These are phyloP conservation scores for Chaenocephalus aceratus DNA, from an alignment of 2,113 vertebrate species.

Conservation along the genomic window DNA sequence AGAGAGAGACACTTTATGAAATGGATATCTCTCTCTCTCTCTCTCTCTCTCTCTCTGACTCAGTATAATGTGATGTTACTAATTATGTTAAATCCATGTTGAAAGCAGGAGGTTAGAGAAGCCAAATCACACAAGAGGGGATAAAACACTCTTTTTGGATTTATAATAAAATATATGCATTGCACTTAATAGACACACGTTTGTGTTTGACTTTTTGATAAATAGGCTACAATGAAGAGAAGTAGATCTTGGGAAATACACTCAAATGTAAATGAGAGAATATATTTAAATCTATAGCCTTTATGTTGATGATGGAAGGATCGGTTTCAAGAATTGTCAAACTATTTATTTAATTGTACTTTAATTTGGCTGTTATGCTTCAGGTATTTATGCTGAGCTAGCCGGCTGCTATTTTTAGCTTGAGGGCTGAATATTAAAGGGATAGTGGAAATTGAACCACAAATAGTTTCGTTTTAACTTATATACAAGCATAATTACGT, in stretches of 20 bases:
- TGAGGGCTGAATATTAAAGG: no score
- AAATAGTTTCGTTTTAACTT: no score
- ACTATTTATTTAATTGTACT: not conserved
- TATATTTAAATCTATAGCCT: no score
- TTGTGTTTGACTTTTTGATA: not conserved
- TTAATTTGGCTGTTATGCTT: no score
- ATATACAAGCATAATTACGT: no score
- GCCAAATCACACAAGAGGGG: not conserved
- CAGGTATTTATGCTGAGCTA: no score
- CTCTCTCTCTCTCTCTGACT: not conserved
- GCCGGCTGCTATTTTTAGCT: no score
- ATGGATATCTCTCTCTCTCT: not conserved
- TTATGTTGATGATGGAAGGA: no score
- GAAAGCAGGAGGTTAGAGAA: not conserved
- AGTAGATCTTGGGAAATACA: not conserved
- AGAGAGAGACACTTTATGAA: constrained; percentile 9
- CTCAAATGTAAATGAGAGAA: not conserved
- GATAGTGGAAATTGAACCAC: no score
- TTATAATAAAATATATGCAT: not conserved
- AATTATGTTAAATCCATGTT: not conserved
- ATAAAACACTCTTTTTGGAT: not conserved
- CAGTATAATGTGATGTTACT: not conserved
- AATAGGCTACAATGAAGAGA: not conserved
- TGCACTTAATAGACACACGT: not conserved
- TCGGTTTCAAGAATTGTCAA: not conserved